A percentile compares a stretch with the other conserved stretches of the same genome.
Conservation (phyloP, 2,888 invertebrate species). For the Ophion slaviceki region DNA sequence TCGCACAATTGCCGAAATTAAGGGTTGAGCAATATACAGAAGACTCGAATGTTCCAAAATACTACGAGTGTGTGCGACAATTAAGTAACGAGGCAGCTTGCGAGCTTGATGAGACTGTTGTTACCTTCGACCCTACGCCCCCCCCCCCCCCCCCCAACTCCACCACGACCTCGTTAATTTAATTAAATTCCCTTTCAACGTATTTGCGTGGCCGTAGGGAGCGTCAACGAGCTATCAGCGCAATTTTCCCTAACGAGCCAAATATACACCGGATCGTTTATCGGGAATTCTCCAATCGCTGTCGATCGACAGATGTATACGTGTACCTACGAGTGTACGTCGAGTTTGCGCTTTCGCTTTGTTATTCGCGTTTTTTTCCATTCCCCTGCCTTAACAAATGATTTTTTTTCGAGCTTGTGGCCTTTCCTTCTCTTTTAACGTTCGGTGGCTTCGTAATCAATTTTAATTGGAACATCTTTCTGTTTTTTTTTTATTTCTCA, state of each 20-base stretch:
- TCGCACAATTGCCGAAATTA: neutral
- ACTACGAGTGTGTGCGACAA: neutral
- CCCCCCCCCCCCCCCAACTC: neutral
- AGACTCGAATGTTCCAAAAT: neutral
- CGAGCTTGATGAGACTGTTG: neutral
- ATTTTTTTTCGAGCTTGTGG: neutral
- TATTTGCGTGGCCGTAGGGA: slow-evolving; percentile 22
- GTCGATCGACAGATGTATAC: slow-evolving; percentile 10
- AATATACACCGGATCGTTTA: slow-evolving; percentile 28
- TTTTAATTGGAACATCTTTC: neutral
- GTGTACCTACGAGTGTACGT: neutral
- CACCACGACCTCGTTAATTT: slow-evolving; percentile 12
- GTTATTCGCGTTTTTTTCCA: slow-evolving; percentile 2
- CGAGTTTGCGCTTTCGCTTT: slow-evolving; percentile 2
- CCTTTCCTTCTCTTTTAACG: neutral
- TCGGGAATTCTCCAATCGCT: slow-evolving; percentile 23
- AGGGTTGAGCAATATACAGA: neutral
- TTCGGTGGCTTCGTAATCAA: neutral
- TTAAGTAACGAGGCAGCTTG: neutral
- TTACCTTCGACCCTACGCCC: neutral
- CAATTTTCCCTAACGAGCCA: slow-evolving; percentile 39
- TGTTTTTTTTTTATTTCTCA: neutral
- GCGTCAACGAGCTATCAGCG: slow-evolving; percentile 31
- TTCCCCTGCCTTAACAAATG: neutral
- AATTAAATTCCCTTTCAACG: slow-evolving; percentile 37